These are phyloP conservation scores for Araneus ventricosus DNA, from an alignment of 1,140 invertebrate genomes.

Conservation along the genomic window DNA sequence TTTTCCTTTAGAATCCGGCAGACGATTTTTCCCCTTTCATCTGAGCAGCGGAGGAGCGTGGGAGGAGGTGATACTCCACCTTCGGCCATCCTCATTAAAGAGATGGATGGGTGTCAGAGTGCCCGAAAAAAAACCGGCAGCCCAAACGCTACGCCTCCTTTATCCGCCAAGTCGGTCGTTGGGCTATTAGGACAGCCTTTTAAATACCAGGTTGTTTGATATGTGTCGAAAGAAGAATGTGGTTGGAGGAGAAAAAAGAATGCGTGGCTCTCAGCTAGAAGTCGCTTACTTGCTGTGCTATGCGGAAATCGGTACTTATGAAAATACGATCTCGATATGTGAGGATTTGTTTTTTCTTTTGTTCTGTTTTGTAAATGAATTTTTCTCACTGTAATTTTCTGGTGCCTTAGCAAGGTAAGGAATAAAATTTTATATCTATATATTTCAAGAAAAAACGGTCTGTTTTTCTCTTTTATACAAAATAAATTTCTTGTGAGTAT, in stretches of 20 bases:
- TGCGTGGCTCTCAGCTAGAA: neutral
- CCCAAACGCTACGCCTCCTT: neutral
- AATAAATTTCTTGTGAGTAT: too few species aligned
- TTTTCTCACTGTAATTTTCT: too few species aligned
- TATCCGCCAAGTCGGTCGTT: neutral
- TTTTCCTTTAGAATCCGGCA: constrained; percentile 22
- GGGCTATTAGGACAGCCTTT: constrained; percentile 24
- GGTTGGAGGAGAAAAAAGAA: neutral
- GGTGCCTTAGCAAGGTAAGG: too few species aligned
- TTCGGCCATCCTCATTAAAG: constrained; percentile 36
- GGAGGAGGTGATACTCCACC: constrained; percentile 1
- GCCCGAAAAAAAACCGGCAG: neutral
- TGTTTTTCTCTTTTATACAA: too few species aligned
- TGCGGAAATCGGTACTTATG: neutral
- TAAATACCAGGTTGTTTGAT: constrained; percentile 12
- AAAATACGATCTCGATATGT: neutral
- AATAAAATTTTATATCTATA: too few species aligned
- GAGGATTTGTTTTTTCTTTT: too few species aligned
- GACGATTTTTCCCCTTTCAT: constrained; percentile 29
- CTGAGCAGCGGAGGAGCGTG: neutral
- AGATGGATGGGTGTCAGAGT: constrained; percentile 44
- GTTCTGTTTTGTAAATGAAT: too few species aligned
- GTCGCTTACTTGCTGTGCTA: neutral
- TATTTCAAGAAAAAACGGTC: too few species aligned
- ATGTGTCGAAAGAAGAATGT: neutral